phyloP scores from a whole-genome alignment of 2,113 vertebrate genomes.

The Myotis brandtii region DNA sequence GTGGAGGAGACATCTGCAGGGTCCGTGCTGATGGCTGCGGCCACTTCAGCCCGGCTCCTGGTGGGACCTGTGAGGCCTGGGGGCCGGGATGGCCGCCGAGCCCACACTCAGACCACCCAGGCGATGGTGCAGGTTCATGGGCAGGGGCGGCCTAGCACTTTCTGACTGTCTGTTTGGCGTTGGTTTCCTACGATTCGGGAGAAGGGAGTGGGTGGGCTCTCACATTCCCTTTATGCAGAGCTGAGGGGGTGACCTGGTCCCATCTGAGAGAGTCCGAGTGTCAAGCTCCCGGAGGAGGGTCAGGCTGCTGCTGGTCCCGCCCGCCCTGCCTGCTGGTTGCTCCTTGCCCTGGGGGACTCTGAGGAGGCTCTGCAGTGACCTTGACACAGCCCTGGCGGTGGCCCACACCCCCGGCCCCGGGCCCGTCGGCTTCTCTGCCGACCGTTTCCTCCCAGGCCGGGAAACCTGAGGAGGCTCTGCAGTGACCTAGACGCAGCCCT shows the following conservation, averaged over 20 bases:
- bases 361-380: not conserved
- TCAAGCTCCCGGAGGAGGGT: not conserved
- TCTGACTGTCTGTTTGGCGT: not conserved
- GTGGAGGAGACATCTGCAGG: not conserved
- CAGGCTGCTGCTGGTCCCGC: rapidly evolving
- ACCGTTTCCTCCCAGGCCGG: not conserved
- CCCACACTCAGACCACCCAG: not conserved
- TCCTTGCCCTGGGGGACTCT: not conserved
- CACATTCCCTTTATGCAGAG: not conserved
- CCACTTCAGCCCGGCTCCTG: not conserved
- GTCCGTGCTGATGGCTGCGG: not conserved
- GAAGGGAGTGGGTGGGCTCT: not conserved
- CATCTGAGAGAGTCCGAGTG: not conserved
- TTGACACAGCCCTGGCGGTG: not conserved
- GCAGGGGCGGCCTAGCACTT: rapidly evolving
- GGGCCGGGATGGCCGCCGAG: rapidly evolving
- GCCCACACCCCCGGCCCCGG: not conserved
- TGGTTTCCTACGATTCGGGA: not conserved
- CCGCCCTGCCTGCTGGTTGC: rapidly evolving
- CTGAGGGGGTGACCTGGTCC: not conserved
- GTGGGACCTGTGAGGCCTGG: not conserved
- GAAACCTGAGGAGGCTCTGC: not conserved
- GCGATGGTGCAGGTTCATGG: not conserved
- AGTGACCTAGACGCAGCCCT: not conserved
- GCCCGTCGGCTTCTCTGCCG: rapidly evolving